Evolutionary conservation across 2,888 invertebrate genomes (phyloP).

Genomic region (Amphimallon solstitiale): DNA sequence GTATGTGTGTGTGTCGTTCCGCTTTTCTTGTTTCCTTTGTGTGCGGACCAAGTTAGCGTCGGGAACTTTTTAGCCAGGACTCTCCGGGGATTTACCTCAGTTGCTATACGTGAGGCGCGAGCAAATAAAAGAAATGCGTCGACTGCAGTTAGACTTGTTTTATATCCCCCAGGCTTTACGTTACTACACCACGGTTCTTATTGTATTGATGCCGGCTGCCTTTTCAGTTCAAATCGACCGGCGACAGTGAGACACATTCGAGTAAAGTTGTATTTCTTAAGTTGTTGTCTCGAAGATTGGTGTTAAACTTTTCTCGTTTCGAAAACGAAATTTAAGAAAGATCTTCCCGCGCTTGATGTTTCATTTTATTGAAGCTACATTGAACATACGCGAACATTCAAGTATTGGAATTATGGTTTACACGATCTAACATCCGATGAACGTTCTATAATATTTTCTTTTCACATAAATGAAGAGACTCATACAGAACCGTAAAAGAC

Average conservation of each 20-base stretch:
- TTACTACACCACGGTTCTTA: conserved; percentile 38
- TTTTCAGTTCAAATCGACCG: conserved; percentile 44
- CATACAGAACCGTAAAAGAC: no score
- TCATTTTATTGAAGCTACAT: no score
- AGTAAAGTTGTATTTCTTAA: neutral
- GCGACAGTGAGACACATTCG: conserved; percentile 34
- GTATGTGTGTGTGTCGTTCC: conserved; percentile 32
- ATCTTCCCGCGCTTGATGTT: neutral
- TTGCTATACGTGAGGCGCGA: conserved; percentile 57
- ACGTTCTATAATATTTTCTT: no score
- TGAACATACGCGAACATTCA: no score
- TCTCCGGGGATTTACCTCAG: conserved; percentile 58
- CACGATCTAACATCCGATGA: no score
- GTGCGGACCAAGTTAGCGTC: conserved; percentile 57
- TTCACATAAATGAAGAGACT: no score
- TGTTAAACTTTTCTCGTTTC: conserved; percentile 12
- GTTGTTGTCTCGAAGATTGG: neutral
- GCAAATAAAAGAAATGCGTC: conserved; percentile 57
- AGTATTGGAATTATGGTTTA: no score
- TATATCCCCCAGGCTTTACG: conserved; percentile 44
- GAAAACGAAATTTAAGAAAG: conserved; percentile 1
- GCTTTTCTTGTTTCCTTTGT: conserved; percentile 54
- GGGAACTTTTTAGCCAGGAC: conserved; percentile 57
- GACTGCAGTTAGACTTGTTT: conserved; percentile 48
- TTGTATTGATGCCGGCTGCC: conserved; percentile 48